These are phyloP conservation scores for Trididemnum clinides DNA, from an alignment of 23 tunicate species.

Conservation along the genomic window DNA sequence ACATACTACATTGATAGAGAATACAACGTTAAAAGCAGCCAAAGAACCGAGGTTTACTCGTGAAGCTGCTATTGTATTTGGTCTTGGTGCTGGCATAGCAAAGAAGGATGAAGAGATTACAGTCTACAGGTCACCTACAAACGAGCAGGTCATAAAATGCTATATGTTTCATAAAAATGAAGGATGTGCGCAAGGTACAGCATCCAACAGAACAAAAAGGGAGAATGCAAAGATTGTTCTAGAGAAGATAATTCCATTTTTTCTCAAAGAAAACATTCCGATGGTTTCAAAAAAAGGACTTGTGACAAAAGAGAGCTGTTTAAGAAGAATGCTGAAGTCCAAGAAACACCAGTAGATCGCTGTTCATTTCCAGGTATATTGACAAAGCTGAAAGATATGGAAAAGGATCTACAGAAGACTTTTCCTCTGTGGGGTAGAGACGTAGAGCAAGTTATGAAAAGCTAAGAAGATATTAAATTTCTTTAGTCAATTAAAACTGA, in stretches of 20 bases:
- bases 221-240: constrained; percentile 1
- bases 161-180: neutral
- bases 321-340: constrained; percentile 9
- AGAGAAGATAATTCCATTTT: neutral
- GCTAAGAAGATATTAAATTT: neutral
- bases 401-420: neutral
- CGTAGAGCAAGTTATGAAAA: neutral
- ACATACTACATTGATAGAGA: neutral
- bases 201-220: constrained; percentile 8
- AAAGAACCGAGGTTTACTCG: neutral
- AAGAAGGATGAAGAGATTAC: constrained; percentile 4
- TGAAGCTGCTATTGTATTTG: constrained; percentile 4
- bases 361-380: neutral
- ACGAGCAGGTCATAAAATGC: neutral
- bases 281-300: neutral
- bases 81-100: constrained; percentile 1
- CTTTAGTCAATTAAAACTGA: constrained; percentile 6
- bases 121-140: neutral
- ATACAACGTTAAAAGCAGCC: neutral
- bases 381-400: neutral
- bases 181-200: neutral
- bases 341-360: neutral
- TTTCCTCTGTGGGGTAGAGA: neutral
- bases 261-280: constrained; percentile 6
- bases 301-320: neutral